A percentile compares a stretch with the other conserved stretches of the same genome.
Conservation (phyloP, 2,888 invertebrate genomes). For the Allacma fusca region DNA sequence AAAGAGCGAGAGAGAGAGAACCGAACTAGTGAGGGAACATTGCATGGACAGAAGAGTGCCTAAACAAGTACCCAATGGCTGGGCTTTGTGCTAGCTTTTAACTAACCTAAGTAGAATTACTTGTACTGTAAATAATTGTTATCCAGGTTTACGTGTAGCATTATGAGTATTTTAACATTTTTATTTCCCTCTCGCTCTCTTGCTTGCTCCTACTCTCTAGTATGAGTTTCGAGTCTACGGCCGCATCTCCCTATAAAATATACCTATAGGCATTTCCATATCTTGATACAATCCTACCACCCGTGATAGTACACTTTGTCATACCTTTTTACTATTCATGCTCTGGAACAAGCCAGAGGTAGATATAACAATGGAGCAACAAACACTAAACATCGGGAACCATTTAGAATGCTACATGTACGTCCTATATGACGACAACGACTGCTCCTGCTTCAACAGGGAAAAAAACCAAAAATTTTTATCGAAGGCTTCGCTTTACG, state of each 20-base stretch:
- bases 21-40: neutral
- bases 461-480: conserved; percentile 11
- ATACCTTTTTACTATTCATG: neutral
- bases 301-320: neutral
- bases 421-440: conserved; percentile 16
- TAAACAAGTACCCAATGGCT: neutral
- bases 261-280: no score
- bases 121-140: conserved; percentile 36
- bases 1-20: neutral
- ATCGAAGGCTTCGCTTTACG: conserved; percentile 31
- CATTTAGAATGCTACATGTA: no score
- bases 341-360: neutral
- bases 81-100: conserved; percentile 20
- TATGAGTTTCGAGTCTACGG: neutral
- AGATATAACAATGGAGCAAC: conserved; percentile 25
- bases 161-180: conserved; percentile 35
- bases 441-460: neutral
- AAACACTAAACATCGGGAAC: no score
- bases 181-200: conserved; percentile 26
- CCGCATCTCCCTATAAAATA: no score
- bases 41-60: neutral
- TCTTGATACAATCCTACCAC: no score
- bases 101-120: conserved; percentile 39
- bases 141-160: conserved; percentile 22
- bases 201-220: neutral